Conservation (phyloP, 2,888 invertebrate species). For the Acronicta aceris region DNA sequence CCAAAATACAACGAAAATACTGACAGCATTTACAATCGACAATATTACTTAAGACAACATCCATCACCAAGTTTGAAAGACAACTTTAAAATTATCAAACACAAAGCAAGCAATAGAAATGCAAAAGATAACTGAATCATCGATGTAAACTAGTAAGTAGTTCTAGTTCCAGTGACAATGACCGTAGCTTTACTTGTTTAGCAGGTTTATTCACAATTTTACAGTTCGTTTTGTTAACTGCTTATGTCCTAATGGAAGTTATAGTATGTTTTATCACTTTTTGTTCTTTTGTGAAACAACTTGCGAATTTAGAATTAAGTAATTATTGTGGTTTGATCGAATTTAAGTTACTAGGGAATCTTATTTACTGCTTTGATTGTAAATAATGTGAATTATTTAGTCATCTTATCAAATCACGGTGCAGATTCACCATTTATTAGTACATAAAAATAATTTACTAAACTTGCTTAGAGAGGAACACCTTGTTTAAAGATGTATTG, state of each 20-base stretch:
- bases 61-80: constrained; percentile 50
- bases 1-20: constrained; percentile 79
- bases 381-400: no score
- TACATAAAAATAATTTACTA: neutral
- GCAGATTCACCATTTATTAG: no score
- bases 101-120: constrained; percentile 58
- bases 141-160: constrained; percentile 29
- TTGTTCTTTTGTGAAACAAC: constrained; percentile 17
- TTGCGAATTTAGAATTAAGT: neutral
- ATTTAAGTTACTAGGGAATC: neutral
- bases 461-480: neutral
- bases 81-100: constrained; percentile 34
- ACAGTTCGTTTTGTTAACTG: constrained; percentile 66
- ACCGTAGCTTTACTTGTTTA: constrained; percentile 75
- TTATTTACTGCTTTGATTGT: neutral
- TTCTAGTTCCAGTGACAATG: constrained; percentile 76
- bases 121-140: constrained; percentile 19
- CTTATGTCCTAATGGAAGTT: constrained; percentile 10
- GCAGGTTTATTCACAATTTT: constrained; percentile 72
- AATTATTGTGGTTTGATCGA: neutral
- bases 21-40: constrained; percentile 22
- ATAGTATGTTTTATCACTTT: constrained; percentile 24
- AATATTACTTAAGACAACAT: constrained; percentile 31
- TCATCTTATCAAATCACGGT: no score
- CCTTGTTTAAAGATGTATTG: neutral